Conservation (phyloP, 2,888 invertebrate species). For the Luperina nickerlii region DNA sequence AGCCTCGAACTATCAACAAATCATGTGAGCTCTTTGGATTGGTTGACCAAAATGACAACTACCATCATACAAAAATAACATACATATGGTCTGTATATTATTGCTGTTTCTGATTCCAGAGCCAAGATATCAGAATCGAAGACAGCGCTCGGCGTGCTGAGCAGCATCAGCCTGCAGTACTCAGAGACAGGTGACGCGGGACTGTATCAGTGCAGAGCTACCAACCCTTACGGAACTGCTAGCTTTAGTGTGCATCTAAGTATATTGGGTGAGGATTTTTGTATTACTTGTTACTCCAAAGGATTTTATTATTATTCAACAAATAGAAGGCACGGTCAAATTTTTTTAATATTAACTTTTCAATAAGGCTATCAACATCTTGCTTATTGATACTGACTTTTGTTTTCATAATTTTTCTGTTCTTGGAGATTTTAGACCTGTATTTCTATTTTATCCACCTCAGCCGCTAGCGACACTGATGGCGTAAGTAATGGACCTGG, state of each 20-base stretch:
- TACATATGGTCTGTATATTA: neutral
- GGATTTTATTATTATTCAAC: neutral
- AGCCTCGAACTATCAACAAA: neutral
- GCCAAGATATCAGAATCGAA: conserved; percentile 83
- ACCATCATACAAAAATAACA: neutral
- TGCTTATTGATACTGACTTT: neutral
- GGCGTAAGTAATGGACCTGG: neutral
- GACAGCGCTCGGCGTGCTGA: conserved; percentile 78
- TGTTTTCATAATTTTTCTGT: neutral
- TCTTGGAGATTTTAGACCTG: neutral
- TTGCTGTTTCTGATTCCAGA: conserved; percentile 71
- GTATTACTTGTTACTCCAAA: too few species aligned
- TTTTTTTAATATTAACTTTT: neutral
- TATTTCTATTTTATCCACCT: neutral
- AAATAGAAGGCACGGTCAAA: neutral
- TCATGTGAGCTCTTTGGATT: neutral
- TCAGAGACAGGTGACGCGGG: conserved; percentile 85
- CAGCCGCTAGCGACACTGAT: neutral
- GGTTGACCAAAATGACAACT: neutral
- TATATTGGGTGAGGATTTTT: conserved; percentile 80
- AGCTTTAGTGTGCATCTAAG: conserved; percentile 81
- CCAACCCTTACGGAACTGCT: conserved; percentile 85
- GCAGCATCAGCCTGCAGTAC: conserved; percentile 81
- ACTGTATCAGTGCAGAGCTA: conserved; percentile 85
- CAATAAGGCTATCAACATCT: neutral